Evolutionary conservation across 1,140 invertebrate genomes (phyloP), one percentile per base, ranked within the genome.

Genomic region (Neomicropteryx cornuta): DNA sequence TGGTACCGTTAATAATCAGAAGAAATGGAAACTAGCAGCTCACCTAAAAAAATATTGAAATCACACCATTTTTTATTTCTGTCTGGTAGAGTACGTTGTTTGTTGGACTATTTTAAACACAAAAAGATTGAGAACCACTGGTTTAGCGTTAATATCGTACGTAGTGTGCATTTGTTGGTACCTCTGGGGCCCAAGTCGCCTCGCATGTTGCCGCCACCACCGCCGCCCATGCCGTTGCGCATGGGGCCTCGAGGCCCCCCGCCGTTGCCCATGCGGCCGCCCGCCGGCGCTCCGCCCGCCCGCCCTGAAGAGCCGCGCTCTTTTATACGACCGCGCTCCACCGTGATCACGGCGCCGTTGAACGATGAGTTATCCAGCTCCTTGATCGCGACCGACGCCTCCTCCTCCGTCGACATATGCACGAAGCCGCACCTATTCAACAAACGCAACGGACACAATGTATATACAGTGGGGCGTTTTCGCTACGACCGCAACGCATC

Each of bases 381-480:
- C 27, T 68, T 60, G 35, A 84, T 83, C 2, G 81, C 81, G 39
- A 73, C 73, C 13, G 70, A 60, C 2, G 81, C 81, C 60, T 82
- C 72, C 14, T 80, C 77, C 41, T 72, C 66, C 14, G 76, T 76
- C 50, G 80, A 74, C 72, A 85, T 72, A 56, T 85, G 81, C 6
- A 84, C 73, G 55, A 84, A 84, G 4, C 79, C 81, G 56, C 78
- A 83, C 29, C 62, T 50, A n/a, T n/a, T n/a, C n/a, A n/a, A n/a
- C n/a, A n/a, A n/a, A n/a, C n/a, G n/a, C n/a, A n/a, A n/a, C n/a
- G n/a, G n/a, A n/a, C n/a, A n/a, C n/a, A n/a, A n/a, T n/a, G n/a
- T n/a, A n/a, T n/a, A n/a, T n/a, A n/a, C n/a, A n/a, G n/a, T n/a
- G n/a, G n/a, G n/a, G n/a, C n/a, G n/a, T n/a, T n/a, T n/a, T n/a